These are phyloP conservation scores for Heliconius ismenius DNA, from an alignment of 2,888 invertebrate species.

Conservation along the genomic window DNA sequence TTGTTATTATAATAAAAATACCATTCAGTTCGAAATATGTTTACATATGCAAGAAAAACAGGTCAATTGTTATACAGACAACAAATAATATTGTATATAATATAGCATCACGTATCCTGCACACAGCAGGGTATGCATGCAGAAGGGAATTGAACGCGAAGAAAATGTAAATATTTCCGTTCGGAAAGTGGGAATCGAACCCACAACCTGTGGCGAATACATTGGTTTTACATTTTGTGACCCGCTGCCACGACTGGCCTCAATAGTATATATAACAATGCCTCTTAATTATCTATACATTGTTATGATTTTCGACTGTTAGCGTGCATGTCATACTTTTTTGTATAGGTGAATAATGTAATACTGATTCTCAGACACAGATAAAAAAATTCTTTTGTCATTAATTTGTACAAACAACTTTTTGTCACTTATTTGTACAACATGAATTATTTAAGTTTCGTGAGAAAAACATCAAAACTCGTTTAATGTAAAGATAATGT, in stretches of 20 bases:
- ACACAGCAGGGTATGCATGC: too few species aligned
- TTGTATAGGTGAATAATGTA: background rate
- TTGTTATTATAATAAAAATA: conserved; percentile 28
- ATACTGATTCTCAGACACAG: background rate
- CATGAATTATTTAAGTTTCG: background rate
- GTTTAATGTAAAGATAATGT: background rate
- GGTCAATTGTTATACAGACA: conserved; percentile 10
- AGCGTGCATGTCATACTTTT: background rate
- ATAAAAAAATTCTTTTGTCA: background rate
- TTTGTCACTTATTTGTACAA: background rate
- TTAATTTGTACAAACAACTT: background rate
- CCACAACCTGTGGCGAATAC: too few species aligned
- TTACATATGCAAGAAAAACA: conserved; percentile 11
- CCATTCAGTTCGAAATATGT: conserved; percentile 4
- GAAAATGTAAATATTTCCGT: too few species aligned
- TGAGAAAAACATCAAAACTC: background rate
- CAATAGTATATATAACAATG: conserved; percentile 4
- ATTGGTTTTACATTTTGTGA: too few species aligned
- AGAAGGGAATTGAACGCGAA: too few species aligned
- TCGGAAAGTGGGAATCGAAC: too few species aligned
- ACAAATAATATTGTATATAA: conserved; percentile 4
- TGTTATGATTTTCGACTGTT: background rate
- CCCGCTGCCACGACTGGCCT: too few species aligned
- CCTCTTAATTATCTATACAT: background rate
- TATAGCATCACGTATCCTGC: too few species aligned